A percentile compares a stretch with the other conserved stretches of the same genome.
phyloP scores from a whole-genome alignment of 2,888 invertebrate genomes.

The Gryllus longicercus region DNA sequence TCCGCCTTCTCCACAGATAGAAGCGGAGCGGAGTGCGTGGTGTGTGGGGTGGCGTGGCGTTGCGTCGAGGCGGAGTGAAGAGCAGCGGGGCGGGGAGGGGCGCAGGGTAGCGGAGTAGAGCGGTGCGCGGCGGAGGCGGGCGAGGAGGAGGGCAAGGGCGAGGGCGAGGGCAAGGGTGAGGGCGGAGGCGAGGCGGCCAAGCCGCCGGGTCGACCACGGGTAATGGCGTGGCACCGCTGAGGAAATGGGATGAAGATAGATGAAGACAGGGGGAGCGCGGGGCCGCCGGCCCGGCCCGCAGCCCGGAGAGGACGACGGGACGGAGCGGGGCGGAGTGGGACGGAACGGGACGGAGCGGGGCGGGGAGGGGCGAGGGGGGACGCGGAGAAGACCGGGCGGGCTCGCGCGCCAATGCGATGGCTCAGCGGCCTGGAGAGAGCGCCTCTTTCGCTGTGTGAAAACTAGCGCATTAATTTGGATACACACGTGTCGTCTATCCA shows the following conservation, averaged over 20 bases:
- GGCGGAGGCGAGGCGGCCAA: neutral
- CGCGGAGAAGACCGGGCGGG: no score
- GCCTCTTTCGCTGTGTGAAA: no score
- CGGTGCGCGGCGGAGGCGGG: neutral
- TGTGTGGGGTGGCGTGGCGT: no score
- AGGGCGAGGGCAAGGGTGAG: neutral
- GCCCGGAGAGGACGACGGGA: neutral
- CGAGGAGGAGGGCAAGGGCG: neutral
- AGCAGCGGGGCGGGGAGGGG: neutral
- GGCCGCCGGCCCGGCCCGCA: neutral
- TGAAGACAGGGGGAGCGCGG: neutral
- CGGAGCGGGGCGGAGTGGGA: neutral
- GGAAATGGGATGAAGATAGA: conserved; percentile 9
- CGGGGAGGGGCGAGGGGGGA: no score
- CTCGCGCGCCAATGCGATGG: no score
- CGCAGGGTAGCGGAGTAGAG: neutral
- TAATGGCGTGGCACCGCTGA: conserved; percentile 8
- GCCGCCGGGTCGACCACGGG: conserved; percentile 2
- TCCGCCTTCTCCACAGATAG: no score
- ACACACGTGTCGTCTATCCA: no score
- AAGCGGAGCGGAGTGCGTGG: no score
- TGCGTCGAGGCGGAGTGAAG: neutral
- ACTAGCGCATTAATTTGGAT: no score
- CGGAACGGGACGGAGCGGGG: neutral
- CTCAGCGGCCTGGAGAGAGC: no score